Percentiles rank a stretch among this genome's conserved stretches.
phyloP scores from a whole-genome alignment of 1,140 invertebrate species.

The Ips typographus region DNA sequence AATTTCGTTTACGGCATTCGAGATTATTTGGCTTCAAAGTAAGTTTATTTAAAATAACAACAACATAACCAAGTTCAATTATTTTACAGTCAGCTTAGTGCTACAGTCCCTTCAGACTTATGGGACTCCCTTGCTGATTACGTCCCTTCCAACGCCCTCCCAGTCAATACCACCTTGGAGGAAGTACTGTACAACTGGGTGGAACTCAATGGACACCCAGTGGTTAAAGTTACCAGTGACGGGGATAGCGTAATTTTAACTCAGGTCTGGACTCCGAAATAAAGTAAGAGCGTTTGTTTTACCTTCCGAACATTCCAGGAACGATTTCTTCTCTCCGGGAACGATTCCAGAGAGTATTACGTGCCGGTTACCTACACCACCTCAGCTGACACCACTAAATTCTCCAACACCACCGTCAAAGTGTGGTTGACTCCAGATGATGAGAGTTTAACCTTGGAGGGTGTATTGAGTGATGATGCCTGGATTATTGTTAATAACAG shows the following conservation, averaged over 20 bases:
- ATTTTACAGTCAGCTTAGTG: conserved; percentile 52
- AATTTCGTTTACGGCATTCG: conserved; percentile 63
- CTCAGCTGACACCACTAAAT: conserved; percentile 50
- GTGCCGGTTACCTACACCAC: conserved; percentile 37
- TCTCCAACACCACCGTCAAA: conserved; percentile 56
- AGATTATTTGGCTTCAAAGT: conserved; percentile 57
- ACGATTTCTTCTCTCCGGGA: conserved; percentile 33
- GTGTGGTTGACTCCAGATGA: conserved; percentile 50
- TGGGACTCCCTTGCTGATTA: conserved; percentile 47
- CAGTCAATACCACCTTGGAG: conserved; percentile 27
- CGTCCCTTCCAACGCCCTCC: conserved; percentile 35
- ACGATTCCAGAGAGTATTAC: conserved; percentile 20
- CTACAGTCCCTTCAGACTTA: conserved; percentile 50
- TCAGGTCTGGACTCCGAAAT: conserved; percentile 20
- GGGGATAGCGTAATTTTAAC: conserved; percentile 29
- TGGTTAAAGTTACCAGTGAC: conserved; percentile 48
- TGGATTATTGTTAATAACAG: conserved; percentile 74
- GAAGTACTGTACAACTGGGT: conserved; percentile 60
- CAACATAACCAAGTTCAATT: not conserved
- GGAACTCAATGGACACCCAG: conserved; percentile 66
- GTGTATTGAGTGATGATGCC: conserved; percentile 48
- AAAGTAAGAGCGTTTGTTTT: not conserved
- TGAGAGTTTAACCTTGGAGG: conserved; percentile 17
- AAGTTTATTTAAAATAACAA: conserved; percentile 36
- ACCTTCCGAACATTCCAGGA: conserved; percentile 27